Percentiles rank a stretch among this genome's conserved stretches.
phyloP scores from a whole-genome alignment of 1,140 invertebrate genomes.

The Drosophila erecta region DNA sequence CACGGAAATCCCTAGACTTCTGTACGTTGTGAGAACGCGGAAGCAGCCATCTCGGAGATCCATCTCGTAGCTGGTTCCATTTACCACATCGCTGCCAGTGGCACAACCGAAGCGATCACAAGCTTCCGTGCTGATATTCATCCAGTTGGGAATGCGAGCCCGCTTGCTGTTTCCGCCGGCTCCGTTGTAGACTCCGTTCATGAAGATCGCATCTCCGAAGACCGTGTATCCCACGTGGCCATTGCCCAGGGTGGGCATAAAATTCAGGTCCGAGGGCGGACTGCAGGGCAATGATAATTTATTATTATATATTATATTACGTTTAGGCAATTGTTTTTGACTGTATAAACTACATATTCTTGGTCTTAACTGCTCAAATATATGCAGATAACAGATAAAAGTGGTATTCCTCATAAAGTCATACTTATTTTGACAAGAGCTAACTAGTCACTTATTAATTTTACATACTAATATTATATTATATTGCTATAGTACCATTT shows the following conservation, averaged over 20 bases:
- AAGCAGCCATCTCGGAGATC: slow-evolving; percentile 66
- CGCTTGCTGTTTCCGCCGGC: slow-evolving; percentile 85
- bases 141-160: slow-evolving; percentile 86
- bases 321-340: not conserved
- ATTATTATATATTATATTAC: not conserved
- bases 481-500: not conserved
- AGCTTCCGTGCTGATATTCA: slow-evolving; percentile 83
- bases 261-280: slow-evolving; percentile 85
- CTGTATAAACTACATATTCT: too few species aligned
- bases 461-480: too few species aligned
- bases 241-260: slow-evolving; percentile 87
- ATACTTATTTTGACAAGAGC: too few species aligned
- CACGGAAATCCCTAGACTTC: slow-evolving; percentile 40
- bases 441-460: too few species aligned
- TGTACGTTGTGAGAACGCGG: slow-evolving; percentile 32
- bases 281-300: slow-evolving; percentile 54
- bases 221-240: slow-evolving; percentile 86
- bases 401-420: too few species aligned
- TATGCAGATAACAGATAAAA: too few species aligned
- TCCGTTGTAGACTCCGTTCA: slow-evolving; percentile 87
- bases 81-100: slow-evolving; percentile 49
- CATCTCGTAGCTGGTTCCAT: slow-evolving; percentile 82
- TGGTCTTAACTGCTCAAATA: too few species aligned
- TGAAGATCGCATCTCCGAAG: slow-evolving; percentile 86
- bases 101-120: slow-evolving; percentile 48